These are phyloP conservation scores for Urocolius indicus DNA, from an alignment of 2,113 vertebrate genomes.

Conservation along the genomic window DNA sequence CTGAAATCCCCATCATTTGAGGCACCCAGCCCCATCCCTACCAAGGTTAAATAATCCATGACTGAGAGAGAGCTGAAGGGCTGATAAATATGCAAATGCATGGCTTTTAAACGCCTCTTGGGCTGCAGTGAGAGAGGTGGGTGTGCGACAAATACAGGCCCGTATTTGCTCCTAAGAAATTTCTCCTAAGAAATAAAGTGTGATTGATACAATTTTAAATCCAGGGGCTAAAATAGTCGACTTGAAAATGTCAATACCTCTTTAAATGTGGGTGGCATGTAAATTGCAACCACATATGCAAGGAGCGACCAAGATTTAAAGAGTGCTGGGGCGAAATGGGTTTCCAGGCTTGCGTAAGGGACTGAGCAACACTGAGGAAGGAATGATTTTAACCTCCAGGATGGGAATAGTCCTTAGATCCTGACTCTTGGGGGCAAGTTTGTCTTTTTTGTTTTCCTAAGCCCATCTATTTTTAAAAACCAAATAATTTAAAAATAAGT, in stretches of 20 bases:
- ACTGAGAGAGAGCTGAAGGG: not conserved
- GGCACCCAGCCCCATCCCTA: not conserved
- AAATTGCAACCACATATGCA: constrained; percentile 52
- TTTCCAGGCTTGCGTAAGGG: constrained; percentile 55
- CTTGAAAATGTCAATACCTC: constrained; percentile 57
- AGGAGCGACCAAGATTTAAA: constrained; percentile 28
- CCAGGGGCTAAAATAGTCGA: constrained; percentile 43
- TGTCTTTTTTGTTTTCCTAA: not conserved
- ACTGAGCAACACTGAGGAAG: constrained; percentile 31
- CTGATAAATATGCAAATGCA: not conserved
- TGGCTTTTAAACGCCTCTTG: not conserved
- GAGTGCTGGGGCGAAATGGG: constrained; percentile 46
- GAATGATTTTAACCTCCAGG: constrained; percentile 55
- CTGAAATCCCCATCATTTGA: not conserved
- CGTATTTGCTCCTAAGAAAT: not conserved
- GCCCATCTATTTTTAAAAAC: constrained; percentile 53
- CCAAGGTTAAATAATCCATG: not conserved
- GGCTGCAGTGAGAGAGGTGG: not conserved
- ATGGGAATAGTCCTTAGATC: constrained; percentile 49
- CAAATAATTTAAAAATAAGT: constrained; percentile 63
- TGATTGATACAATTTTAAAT: constrained; percentile 27
- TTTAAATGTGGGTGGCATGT: constrained; percentile 65
- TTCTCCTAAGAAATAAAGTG: constrained; percentile 5
- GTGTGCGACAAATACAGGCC: not conserved
- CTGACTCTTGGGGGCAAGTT: not conserved